phyloP scores from a whole-genome alignment of 2,888 invertebrate genomes.

The Conistra vaccinii region DNA sequence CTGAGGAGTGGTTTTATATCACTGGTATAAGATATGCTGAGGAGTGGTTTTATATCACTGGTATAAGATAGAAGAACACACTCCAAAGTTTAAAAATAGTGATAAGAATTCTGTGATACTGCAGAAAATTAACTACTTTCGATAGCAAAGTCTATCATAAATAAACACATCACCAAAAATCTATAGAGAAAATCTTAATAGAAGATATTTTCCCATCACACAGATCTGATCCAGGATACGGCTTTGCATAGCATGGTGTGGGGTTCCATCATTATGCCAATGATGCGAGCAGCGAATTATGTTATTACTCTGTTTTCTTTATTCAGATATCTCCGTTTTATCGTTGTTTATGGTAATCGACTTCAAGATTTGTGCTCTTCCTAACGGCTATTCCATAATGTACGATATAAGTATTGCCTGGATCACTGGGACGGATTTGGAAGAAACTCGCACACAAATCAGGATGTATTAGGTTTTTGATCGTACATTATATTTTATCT shows the following conservation, averaged over 20 bases:
- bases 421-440: slow-evolving; percentile 47
- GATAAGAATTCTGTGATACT: not conserved
- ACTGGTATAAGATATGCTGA: not conserved
- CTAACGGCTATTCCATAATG: slow-evolving; percentile 51
- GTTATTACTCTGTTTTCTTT: slow-evolving; percentile 57
- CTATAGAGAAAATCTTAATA: slow-evolving; percentile 13
- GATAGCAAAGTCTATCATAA: not conserved
- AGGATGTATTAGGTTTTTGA: slow-evolving; percentile 35
- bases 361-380: slow-evolving; percentile 56
- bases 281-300: slow-evolving; percentile 54
- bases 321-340: slow-evolving; percentile 59
- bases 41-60: not conserved
- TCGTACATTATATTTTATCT: slow-evolving; percentile 39
- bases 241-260: slow-evolving; percentile 6
- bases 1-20: not conserved
- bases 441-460: slow-evolving; percentile 38
- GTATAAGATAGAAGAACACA: not conserved
- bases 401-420: slow-evolving; percentile 45
- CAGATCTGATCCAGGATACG: not conserved
- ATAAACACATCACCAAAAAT: not conserved
- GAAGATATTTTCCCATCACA: not conserved
- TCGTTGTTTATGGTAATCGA: slow-evolving; percentile 63
- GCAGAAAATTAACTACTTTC: not conserved
- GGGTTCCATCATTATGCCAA: slow-evolving; percentile 39
- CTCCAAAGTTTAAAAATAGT: not conserved